Base-by-base conservation (phyloP, 2,888 invertebrate genomes). In the Chrysolina haemoptera region DNA sequence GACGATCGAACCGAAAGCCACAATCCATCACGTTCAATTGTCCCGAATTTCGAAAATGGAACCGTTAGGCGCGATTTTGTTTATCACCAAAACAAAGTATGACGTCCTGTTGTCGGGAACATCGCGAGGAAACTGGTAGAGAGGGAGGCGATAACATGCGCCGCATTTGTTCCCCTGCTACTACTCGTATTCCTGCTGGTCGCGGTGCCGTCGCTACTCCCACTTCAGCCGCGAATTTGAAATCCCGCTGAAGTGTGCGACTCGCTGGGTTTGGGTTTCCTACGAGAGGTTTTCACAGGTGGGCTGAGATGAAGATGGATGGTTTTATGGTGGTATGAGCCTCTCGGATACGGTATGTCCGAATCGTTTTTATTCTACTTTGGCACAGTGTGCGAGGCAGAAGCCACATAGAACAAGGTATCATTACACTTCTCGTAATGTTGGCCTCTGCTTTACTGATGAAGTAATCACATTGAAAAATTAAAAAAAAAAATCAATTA, bases 111-210 rank as follows among this genome's bases (percentile, higher is more conserved):
- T 84, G 81, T 83, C 82, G 78, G 77, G 84, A 84, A 83, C 83
- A 82, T 82, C 87, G 86, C 78, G 78, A 86, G 87, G 85, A 86
- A 85, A 86, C 86, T 86, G 86, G 84, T 84, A 82, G 80, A 82
- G 83, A 83, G 83, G 82, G 82, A 85, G 83, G 82, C 35, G 50
- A 18, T 35, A 67, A 55, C 67, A 22, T 53, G 67, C 67, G 67
- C 67, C 50, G 27, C 59, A 59, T 59, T 59, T 16, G 59, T 59
- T 59, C 59, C 35, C 59, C 53, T 67, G 83, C 82, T 82, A 83
- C 80, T 83, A 78, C 81, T 78, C 81, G 86, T 84, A 79, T 85
- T 85, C 84, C 86, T 86, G 86, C 86, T 84, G 84, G 84, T 84
- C 81, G 82, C 71, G 76, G 74, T 70, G 70, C 50, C 62, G 74